Base-by-base conservation (phyloP, 2,113 vertebrate species). In the Urocitellus parryii region DNA sequence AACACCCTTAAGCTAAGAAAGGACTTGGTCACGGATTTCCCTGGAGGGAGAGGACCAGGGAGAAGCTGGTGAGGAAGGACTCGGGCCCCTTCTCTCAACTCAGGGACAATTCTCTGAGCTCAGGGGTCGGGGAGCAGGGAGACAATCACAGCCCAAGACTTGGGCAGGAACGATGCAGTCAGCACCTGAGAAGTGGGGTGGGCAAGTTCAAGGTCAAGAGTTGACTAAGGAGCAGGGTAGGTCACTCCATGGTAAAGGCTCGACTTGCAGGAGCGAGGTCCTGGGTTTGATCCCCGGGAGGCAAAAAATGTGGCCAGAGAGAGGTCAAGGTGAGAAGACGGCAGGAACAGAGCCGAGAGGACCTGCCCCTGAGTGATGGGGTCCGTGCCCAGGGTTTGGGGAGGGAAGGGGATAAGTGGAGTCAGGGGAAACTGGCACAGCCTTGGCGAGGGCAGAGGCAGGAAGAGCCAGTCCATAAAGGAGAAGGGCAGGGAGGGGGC, bases 21-120 rank as follows among this genome's bases (percentile, higher is more conserved):
- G 37, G 11, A 20, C 7, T 0, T 37, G 67, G 22, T 48, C 0
- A 4, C 1, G 18, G 74, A 4, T 34, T 39, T 10, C 0, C 1
- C 6, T 32, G 7, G 6, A 94, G 20, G n/a, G 32, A 70, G 32
- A 29, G 27, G 17, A n/a, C 8, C 7, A n/a, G n/a, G 67, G 34
- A 14, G n/a, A 25, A 73, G 17, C 45, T 1, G 65, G 42, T 42
- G 10, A 48, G 42, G 12, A 5, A 32, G 5, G 45, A 12, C 18
- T 61, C 37, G 1, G 0, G 2, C 17, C 76, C 16, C 1, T 72
- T 51, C 48, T 53, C 51, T 65, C 37, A 37, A 1, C 0, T 2
- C 5, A 56, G 48, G 32, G 17, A 34, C 5, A 25, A 58, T 24
- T 4, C 17, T 34, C 2, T 51, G 61, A 83, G 79, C 20, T 68